phyloP scores from a whole-genome alignment of 2,113 vertebrate genomes.

The Cephalopholis sonnerati region DNA sequence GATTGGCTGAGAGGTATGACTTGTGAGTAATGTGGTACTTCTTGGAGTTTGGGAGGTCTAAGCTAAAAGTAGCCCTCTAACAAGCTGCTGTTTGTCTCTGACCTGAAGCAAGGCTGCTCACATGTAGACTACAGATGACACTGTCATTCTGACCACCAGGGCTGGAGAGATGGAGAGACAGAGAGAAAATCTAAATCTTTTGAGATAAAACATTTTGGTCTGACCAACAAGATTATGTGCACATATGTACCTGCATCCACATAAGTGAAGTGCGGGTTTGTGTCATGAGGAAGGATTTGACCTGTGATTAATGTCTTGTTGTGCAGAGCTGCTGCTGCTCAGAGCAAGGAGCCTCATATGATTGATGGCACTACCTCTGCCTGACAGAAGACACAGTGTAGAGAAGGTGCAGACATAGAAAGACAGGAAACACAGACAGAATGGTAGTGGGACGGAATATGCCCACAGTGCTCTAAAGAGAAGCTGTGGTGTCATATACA shows the following conservation, averaged over 20 bases:
- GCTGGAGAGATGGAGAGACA: background rate
- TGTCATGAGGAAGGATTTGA: conserved; percentile 18
- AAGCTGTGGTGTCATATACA: background rate
- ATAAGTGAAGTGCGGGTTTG: background rate
- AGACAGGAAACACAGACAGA: background rate
- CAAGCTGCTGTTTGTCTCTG: background rate
- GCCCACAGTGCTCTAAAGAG: background rate
- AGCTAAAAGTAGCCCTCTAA: conserved; percentile 2
- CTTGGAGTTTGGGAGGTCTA: background rate
- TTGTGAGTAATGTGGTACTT: background rate
- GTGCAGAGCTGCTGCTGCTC: conserved; percentile 10
- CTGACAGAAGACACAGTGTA: background rate
- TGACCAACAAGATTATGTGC: background rate
- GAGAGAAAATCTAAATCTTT: background rate
- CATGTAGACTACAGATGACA: conserved; percentile 24
- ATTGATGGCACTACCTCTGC: conserved; percentile 29
- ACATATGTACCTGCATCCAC: background rate
- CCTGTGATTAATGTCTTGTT: conserved; percentile 37
- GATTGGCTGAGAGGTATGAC: background rate
- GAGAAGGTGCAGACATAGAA: background rate
- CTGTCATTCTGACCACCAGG: background rate
- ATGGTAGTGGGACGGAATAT: background rate
- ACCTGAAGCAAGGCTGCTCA: conserved; percentile 5
- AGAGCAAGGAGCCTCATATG: conserved; percentile 24
- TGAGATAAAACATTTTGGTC: background rate